Percentiles rank a stretch among this genome's conserved stretches.
Evolutionary conservation across 2,113 vertebrate genomes (phyloP).

Genomic region (Galemys pyrenaicus): DNA sequence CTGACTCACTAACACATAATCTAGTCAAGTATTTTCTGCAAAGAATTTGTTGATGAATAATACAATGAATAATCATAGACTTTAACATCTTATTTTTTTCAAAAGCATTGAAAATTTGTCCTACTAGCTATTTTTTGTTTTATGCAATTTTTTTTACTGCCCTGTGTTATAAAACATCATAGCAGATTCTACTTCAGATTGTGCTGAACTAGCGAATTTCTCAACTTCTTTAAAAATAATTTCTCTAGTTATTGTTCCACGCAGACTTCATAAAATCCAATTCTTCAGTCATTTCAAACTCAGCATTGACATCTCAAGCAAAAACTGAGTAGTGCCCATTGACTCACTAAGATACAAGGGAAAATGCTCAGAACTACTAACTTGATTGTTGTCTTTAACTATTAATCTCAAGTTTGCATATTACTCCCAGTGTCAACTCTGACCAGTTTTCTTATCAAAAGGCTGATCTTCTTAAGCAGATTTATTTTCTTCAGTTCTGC

Average conservation of each 20-base stretch:
- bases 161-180: neutral
- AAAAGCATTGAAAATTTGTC: neutral
- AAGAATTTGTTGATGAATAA: neutral
- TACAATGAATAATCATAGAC: neutral
- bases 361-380: neutral
- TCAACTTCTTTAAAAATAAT: neutral
- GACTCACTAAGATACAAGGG: neutral
- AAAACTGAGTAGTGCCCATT: neutral
- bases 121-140: neutral
- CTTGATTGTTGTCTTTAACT: neutral
- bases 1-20: neutral
- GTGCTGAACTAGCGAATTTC: neutral
- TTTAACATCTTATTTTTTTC: neutral
- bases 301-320: neutral
- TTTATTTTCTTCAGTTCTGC: constrained; percentile 12
- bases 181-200: neutral
- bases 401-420: neutral
- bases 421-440: neutral
- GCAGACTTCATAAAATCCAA: neutral
- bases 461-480: neutral
- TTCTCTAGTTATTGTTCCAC: neutral
- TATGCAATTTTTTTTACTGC: neutral
- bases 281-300: neutral
- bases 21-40: neutral
- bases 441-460: neutral